Base-by-base conservation (phyloP, 2,113 vertebrate species). In the Chaetorhynchus papuensis region DNA sequence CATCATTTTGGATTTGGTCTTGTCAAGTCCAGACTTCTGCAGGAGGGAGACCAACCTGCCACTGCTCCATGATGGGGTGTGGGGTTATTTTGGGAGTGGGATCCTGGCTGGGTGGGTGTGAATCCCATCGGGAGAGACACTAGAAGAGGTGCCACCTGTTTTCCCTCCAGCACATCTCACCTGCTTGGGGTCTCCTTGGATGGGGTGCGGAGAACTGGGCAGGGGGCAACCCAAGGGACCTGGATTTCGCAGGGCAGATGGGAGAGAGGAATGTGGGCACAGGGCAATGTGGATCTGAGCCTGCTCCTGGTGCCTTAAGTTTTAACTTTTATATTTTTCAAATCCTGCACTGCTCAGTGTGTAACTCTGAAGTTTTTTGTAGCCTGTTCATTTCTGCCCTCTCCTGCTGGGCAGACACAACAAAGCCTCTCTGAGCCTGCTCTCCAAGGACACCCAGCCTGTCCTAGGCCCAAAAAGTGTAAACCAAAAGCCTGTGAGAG, bases 11-110 rank as follows among this genome's bases (percentile, higher is more conserved):
- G 9, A 1, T 63, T 54, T 60, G n/a, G 23, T 70, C 27, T 56
- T 56, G 27, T 33, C 0, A 0, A 75, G 15, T 15, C 33, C 35
- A 31, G 17, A 28, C 63, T 24, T 56, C 35, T 33, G 50, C 47
- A 78, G 59, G 60, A 87, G 13, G 12, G n/a, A 72, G 45, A 42
- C 13, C 39, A 31, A 54, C 39, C 21, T 41, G 7, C 39, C 15
- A 17, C 39, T 31, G 39, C 47, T 61, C 54, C n/a, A 2, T 15
- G 39, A 4, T 2, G 9, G n/a, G 24, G 2, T n/a, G 56, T 82
- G 65, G 42, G 26, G 8, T 37, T 68, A 6, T 28, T 75, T 26
- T 30, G 47, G 39, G 22, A 30, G 7, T 2, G 0, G 53, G 7
- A 20, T 83, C 35, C 28, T 52, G 66, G 26, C 22, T 87, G 44